These are phyloP conservation scores for Podiceps cristatus DNA, from an alignment of 2,113 vertebrate genomes.

Conservation along the genomic window DNA sequence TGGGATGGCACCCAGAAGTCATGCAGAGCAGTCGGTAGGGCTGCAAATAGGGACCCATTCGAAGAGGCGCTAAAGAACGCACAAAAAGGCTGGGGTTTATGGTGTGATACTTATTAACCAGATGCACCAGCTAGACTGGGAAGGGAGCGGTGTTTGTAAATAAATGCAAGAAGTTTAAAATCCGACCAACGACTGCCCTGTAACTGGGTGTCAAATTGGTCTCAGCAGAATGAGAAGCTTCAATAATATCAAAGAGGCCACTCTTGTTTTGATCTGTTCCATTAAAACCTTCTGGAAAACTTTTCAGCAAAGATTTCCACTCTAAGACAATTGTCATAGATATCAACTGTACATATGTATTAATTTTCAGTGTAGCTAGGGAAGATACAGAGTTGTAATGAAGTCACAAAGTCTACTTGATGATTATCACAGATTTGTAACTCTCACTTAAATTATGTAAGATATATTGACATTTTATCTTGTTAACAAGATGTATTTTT, in stretches of 20 bases:
- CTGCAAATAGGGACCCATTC: neutral
- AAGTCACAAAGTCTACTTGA: conserved; percentile 38
- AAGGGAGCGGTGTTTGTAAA: conserved; percentile 16
- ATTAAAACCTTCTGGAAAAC: neutral
- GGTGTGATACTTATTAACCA: neutral
- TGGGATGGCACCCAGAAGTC: neutral
- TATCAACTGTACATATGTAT: conserved; percentile 51
- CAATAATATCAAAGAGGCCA: neutral
- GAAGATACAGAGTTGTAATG: neutral
- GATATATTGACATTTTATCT: conserved; percentile 72
- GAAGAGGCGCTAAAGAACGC: conserved; percentile 11
- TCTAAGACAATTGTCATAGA: neutral
- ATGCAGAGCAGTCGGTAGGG: neutral
- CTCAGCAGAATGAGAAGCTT: neutral
- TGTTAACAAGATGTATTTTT: conserved; percentile 83
- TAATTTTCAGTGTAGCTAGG: conserved; percentile 41
- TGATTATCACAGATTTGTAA: conserved; percentile 61
- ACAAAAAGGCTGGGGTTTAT: neutral
- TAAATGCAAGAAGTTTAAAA: conserved; percentile 8
- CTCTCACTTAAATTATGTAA: conserved; percentile 60
- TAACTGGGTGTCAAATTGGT: neutral
- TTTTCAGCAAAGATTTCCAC: conserved; percentile 10
- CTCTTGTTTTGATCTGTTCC: neutral
- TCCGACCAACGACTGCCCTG: neutral
- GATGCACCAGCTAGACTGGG: neutral